Evolutionary conservation across 1,140 invertebrate species (phyloP), one percentile per base, ranked within the genome.

Genomic region (Pseudomyrmex gracilis): DNA sequence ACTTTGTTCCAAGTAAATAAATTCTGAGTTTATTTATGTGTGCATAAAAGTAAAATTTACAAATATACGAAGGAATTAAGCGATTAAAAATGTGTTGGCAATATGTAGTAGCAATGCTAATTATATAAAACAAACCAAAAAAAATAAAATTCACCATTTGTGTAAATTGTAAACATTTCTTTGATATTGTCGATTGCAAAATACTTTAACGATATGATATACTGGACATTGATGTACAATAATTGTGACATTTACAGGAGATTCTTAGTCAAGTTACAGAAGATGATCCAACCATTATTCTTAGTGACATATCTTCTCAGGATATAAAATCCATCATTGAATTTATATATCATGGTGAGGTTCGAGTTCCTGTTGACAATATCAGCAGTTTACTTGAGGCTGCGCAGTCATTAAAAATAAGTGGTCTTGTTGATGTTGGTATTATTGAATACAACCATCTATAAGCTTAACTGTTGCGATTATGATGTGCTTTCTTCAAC

Each of bases 311-410:
- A 85, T 94, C 93, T 61, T 92, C 92, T 64, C 88, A 94, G 60
- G 95, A 95, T 90, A 89, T 95, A 34, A 93, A 92, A 85, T 92
- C 93, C 10, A 94, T 95, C 24, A 92, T 95, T 34, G 95, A 95
- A 84, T 96, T 96, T 85, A 95, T 95, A 85, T 96, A 96, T 89
- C 94, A 95, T 85, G 96, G 96, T 5, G 95, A 96, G 92, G 92
- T 96, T 1, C 92, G 92, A 83, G 93, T 95, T 22, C 93, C 93
- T 82, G 92, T 94, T 22, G 94, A 95, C 51, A 92, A 94, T 85
- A 93, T 95, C 34, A 88, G 88, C 53, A 93, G 90, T 71, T 89
- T 96, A 2, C 87, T 95, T 8, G 94, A 95, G 67, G 93, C 94
- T 45, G 95, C 95, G 24, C 94, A 94, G 76, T 90, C 92, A 0